These are phyloP conservation scores for Cheilosia vernalis DNA, from an alignment of 2,888 invertebrate species.

Conservation along the genomic window DNA sequence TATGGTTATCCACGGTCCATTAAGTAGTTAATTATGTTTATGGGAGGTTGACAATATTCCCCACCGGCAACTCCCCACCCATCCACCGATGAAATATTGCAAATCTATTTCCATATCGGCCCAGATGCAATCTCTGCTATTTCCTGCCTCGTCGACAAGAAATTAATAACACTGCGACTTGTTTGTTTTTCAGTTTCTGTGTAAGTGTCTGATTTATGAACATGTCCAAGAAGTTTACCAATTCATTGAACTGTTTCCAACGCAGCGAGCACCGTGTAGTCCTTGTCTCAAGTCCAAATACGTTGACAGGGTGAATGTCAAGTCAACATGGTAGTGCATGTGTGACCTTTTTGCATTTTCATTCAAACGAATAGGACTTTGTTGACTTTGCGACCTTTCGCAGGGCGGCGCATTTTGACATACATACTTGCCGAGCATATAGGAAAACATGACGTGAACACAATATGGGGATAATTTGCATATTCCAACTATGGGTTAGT, in stretches of 20 bases:
- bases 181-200: conserved; percentile 6
- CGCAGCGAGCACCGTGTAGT: background rate
- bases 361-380: conserved; percentile 19
- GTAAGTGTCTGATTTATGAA: conserved; percentile 33
- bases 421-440: conserved; percentile 28
- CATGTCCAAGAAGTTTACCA: conserved; percentile 9
- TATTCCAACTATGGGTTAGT: background rate
- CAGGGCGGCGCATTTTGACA: conserved; percentile 20
- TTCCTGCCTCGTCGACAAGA: conserved; percentile 37
- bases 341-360: conserved; percentile 49
- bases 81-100: background rate
- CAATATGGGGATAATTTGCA: conserved; percentile 13
- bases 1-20: no score
- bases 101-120: conserved; percentile 36
- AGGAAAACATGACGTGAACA: background rate
- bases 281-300: conserved; percentile 54
- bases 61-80: background rate
- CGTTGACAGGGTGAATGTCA: conserved; percentile 63
- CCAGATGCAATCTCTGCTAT: conserved; percentile 38
- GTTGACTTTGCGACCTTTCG: conserved; percentile 59
- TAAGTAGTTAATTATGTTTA: no score
- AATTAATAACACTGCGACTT: conserved; percentile 7
- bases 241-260: conserved; percentile 9
- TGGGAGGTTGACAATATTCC: background rate
- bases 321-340: conserved; percentile 1